phyloP scores from a whole-genome alignment of 2,797 vertebrate genomes.

The Labroides dimidiatus region DNA sequence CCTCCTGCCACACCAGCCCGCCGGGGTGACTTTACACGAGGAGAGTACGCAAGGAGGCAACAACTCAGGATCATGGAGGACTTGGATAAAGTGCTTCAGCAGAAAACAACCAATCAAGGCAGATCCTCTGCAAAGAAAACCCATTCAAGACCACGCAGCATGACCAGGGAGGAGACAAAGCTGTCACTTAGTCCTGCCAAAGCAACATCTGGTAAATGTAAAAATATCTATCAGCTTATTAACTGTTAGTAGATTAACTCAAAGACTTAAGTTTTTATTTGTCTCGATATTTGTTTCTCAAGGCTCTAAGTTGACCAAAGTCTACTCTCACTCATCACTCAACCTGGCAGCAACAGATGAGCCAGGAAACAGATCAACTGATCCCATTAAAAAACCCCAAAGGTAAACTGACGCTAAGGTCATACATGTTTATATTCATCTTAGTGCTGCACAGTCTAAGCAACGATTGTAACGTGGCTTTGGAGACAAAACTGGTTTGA shows the following conservation, averaged over 20 bases:
- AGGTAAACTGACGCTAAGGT: conserved; percentile 60
- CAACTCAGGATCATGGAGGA: conserved; percentile 92
- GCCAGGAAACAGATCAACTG: conserved; percentile 48
- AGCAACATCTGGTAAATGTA: conserved; percentile 78
- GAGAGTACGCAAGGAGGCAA: conserved; percentile 86
- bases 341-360: conserved; percentile 86
- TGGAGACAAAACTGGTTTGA: background rate
- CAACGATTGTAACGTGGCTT: too few relatives aligned
- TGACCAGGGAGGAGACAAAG: conserved; percentile 86
- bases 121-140: conserved; percentile 67
- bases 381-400: conserved; percentile 66
- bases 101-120: conserved; percentile 72
- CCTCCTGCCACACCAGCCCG: conserved; percentile 80
- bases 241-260: background rate
- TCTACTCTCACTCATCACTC: conserved; percentile 89
- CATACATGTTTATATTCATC: background rate
- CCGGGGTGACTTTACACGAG: conserved; percentile 87
- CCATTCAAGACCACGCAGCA: conserved; percentile 86
- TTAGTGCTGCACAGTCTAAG: background rate
- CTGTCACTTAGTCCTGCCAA: conserved; percentile 87
- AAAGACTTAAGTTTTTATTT: background rate
- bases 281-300: conserved; percentile 11
- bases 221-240: background rate
- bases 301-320: conserved; percentile 84
- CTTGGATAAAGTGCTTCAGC: conserved; percentile 89